Percentiles rank a stretch among this genome's conserved stretches.
These are phyloP conservation scores for Drosophila erecta DNA, from an alignment of 1,140 invertebrate genomes.

Conservation along the genomic window DNA sequence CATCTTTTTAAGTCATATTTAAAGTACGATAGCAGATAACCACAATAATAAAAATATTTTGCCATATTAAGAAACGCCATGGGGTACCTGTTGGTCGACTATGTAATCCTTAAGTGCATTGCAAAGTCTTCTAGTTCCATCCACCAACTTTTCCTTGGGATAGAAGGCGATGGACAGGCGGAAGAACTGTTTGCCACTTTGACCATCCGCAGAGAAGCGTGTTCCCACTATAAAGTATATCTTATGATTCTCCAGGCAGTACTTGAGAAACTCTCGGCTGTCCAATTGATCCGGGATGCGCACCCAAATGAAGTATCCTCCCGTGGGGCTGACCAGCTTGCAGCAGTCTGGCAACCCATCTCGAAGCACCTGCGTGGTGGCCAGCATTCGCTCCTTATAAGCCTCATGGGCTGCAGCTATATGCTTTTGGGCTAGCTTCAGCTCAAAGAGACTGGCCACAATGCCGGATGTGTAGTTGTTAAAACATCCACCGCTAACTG, in stretches of 20 bases:
- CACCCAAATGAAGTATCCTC: conserved; percentile 88
- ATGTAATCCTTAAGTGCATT: conserved; percentile 45
- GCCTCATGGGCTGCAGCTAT: conserved; percentile 84
- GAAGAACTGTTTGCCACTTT: conserved; percentile 84
- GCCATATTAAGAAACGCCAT: conserved; percentile 50
- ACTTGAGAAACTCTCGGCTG: conserved; percentile 54
- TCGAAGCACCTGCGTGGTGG: conserved; percentile 83
- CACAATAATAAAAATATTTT: conserved; percentile 47
- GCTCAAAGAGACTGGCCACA: conserved; percentile 86
- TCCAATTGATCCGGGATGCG: conserved; percentile 82
- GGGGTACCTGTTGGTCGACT: neutral
- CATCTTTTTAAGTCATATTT: conserved; percentile 69
- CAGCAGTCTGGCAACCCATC: conserved; percentile 85
- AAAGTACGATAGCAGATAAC: conserved; percentile 40
- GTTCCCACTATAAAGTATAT: conserved; percentile 85
- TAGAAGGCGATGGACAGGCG: conserved; percentile 86
- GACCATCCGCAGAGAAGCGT: conserved; percentile 84
- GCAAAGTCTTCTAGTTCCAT: conserved; percentile 61
- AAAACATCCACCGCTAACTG: conserved; percentile 87
- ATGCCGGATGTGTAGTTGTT: conserved; percentile 88
- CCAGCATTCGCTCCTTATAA: conserved; percentile 85
- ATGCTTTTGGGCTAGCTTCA: conserved; percentile 85
- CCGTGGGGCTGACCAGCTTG: conserved; percentile 84
- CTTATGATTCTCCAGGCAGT: conserved; percentile 59
- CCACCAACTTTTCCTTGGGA: conserved; percentile 57